Percentiles rank a stretch among this genome's conserved stretches.
Evolutionary conservation across 1,140 invertebrate species (phyloP).

Genomic region (Paraescarpia echinospica): DNA sequence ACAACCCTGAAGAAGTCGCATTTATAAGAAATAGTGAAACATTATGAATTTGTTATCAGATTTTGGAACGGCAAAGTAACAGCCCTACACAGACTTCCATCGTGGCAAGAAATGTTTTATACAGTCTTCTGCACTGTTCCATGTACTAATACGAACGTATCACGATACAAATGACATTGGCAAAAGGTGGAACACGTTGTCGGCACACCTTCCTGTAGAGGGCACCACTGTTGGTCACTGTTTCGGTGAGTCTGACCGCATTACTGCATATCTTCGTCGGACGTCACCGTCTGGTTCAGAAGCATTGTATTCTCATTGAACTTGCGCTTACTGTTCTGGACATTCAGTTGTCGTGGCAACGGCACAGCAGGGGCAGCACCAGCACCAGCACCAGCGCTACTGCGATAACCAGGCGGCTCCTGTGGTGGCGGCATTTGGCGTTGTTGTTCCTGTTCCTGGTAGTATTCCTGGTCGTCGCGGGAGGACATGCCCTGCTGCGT

Average conservation of each 20-base stretch:
- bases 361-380: background rate
- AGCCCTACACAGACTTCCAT: background rate
- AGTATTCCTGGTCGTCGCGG: conserved; percentile 25
- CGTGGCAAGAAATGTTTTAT: background rate
- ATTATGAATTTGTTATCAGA: background rate
- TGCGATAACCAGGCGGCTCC: background rate
- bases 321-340: background rate
- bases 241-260: background rate
- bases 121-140: background rate
- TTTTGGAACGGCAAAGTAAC: background rate
- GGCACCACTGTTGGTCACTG: background rate
- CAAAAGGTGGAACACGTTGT: background rate
- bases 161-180: background rate
- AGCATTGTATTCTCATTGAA: background rate
- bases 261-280: background rate
- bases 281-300: background rate
- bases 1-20: background rate
- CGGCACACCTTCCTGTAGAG: background rate
- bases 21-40: background rate
- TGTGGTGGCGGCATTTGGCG: background rate
- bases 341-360: background rate
- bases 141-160: background rate
- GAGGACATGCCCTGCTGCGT: conserved; percentile 76
- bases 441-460: conserved; percentile 9
- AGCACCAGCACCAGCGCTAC: background rate